These are phyloP conservation scores for Catocala nupta DNA, from an alignment of 2,888 invertebrate genomes.

Conservation along the genomic window DNA sequence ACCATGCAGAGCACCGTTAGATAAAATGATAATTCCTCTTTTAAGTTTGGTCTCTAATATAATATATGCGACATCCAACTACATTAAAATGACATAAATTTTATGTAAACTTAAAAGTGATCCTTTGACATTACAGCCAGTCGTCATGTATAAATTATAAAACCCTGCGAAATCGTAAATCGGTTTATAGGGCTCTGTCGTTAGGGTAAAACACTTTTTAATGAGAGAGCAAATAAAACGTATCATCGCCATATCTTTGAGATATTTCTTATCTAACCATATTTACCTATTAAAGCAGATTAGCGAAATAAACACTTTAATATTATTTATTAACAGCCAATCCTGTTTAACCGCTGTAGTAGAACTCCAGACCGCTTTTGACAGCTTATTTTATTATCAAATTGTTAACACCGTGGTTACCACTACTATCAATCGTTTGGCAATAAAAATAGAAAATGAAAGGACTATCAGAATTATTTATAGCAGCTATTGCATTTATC, in stretches of 20 bases:
- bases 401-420: too few relatives aligned
- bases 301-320: background rate
- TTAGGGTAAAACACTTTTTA: conserved; percentile 48
- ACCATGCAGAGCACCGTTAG: too few relatives aligned
- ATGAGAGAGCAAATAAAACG: conserved; percentile 43
- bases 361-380: too few relatives aligned
- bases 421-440: too few relatives aligned
- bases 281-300: conserved; percentile 8
- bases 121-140: conserved; percentile 43
- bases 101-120: conserved; percentile 33
- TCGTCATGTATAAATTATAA: conserved; percentile 54
- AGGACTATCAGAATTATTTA: too few relatives aligned
- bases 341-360: too few relatives aligned
- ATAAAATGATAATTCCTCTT: too few relatives aligned
- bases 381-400: too few relatives aligned
- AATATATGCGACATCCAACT: too few relatives aligned
- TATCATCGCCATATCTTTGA: conserved; percentile 24
- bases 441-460: too few relatives aligned
- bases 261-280: conserved; percentile 17
- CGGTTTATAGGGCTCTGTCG: conserved; percentile 54
- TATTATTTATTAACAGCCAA: background rate
- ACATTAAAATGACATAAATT: conserved; percentile 6
- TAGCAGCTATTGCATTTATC: too few relatives aligned
- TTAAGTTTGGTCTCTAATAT: too few relatives aligned
- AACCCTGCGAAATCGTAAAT: conserved; percentile 51